Conservation (phyloP, 2,113 vertebrate genomes). For the Caloenas nicobarica region DNA sequence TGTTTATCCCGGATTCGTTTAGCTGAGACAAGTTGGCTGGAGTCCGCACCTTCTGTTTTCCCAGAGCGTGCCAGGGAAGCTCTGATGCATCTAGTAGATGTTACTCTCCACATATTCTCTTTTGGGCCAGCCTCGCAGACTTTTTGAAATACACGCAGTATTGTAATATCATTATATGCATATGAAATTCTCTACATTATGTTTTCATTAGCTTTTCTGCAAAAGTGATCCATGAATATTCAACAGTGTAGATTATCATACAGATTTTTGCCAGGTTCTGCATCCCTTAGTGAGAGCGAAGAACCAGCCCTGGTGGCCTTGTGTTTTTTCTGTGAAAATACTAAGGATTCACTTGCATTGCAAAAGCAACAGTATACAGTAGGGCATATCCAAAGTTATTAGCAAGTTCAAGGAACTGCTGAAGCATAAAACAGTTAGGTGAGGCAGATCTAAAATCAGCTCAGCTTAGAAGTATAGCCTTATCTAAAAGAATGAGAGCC, state of each 20-base stretch:
- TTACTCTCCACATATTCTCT: neutral
- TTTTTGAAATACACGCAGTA: neutral
- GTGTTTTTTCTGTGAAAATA: neutral
- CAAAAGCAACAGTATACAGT: neutral
- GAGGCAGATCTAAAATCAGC: neutral
- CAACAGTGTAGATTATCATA: neutral
- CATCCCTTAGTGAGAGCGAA: neutral
- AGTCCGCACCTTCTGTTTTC: slow-evolving; percentile 34
- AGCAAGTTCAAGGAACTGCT: neutral
- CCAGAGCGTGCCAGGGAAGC: neutral
- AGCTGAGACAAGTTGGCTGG: slow-evolving; percentile 22
- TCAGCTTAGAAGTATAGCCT: neutral
- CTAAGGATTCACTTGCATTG: neutral
- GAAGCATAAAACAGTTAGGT: neutral
- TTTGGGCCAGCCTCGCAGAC: neutral
- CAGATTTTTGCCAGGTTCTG: neutral
- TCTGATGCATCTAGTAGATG: neutral
- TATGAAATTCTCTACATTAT: neutral
- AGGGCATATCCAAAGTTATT: neutral
- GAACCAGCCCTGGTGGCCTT: neutral
- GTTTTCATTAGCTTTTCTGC: neutral
- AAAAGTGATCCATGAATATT: neutral
- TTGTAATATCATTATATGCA: neutral
- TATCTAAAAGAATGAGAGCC: neutral
- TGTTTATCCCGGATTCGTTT: slow-evolving; percentile 16